Evolutionary conservation across 2,797 vertebrate species (phyloP).

Genomic region (Anniella stebbinsi): DNA sequence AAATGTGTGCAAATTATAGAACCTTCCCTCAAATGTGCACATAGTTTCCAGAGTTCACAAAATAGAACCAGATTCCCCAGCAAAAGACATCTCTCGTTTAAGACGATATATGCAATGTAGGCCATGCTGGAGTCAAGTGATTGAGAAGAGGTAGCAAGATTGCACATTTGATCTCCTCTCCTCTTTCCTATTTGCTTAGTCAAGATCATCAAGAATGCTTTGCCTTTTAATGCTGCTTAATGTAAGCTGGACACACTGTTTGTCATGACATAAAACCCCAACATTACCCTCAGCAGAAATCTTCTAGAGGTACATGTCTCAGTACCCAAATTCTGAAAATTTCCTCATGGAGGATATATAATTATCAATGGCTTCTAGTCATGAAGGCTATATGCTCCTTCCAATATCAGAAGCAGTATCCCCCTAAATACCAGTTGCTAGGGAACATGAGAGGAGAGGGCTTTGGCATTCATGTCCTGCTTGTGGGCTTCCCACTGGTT

Average conservation of each 20-base stretch:
- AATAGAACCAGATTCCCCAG: no score
- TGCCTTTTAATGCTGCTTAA: not conserved
- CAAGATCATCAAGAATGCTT: not conserved
- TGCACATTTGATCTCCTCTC: not conserved
- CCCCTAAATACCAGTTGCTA: not conserved
- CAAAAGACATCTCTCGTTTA: not conserved
- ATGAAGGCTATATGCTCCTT: not conserved
- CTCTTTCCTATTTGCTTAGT: not conserved
- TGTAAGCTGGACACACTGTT: not conserved
- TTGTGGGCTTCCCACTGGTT: not conserved
- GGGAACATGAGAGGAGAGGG: not conserved
- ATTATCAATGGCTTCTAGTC: not conserved
- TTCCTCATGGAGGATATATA: not conserved
- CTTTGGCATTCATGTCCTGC: not conserved
- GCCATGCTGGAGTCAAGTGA: fast-evolving
- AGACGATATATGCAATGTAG: not conserved
- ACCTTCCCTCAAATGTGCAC: no score
- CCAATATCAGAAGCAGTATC: not conserved
- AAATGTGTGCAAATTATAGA: no score
- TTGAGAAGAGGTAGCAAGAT: not conserved
- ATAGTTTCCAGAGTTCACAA: no score
- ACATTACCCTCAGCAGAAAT: not conserved
- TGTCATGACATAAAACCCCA: not conserved
- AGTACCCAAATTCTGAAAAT: not conserved
- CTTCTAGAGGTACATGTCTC: not conserved